A percentile compares a stretch with the other conserved stretches of the same genome.
Conservation (phyloP, 2,888 invertebrate species). For the Mythimna pallens region DNA sequence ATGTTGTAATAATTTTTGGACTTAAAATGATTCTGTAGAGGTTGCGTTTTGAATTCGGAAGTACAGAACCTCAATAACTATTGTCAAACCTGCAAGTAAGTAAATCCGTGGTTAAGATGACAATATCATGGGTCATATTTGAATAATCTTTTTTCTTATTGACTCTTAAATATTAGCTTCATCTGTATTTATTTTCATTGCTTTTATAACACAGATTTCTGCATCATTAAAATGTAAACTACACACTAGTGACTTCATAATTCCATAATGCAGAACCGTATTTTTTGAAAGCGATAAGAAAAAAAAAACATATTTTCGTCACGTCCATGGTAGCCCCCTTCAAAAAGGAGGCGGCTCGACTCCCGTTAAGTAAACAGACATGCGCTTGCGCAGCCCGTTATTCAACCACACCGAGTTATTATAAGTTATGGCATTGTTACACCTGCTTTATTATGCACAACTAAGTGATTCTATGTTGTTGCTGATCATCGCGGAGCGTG, state of each 20-base stretch:
- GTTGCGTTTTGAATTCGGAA: too few relatives aligned
- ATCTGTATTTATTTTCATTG: conserved; percentile 12
- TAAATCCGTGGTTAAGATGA: not conserved
- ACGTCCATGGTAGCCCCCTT: conserved; percentile 29
- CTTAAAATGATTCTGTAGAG: too few relatives aligned
- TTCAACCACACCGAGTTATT: conserved; percentile 62
- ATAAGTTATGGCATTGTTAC: conserved; percentile 64
- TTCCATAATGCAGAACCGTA: not conserved
- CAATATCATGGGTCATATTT: not conserved
- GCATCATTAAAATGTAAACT: conserved; percentile 6
- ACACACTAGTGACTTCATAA: not conserved
- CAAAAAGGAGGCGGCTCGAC: conserved; percentile 47
- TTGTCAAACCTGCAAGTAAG: not conserved
- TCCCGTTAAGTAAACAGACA: conserved; percentile 78
- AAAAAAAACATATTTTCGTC: conserved; percentile 14
- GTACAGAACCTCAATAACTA: not conserved
- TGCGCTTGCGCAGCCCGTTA: conserved; percentile 64
- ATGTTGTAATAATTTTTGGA: too few relatives aligned
- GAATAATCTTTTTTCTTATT: conserved; percentile 13
- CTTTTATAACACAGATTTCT: conserved; percentile 18
- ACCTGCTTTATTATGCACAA: conserved; percentile 58
- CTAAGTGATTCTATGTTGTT: conserved; percentile 57
- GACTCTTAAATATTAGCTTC: conserved; percentile 5
- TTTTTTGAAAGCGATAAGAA: not conserved
- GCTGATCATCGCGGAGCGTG: conserved; percentile 17